Evolutionary conservation across 2,888 invertebrate species (phyloP).

Genomic region (Muscina levida): DNA sequence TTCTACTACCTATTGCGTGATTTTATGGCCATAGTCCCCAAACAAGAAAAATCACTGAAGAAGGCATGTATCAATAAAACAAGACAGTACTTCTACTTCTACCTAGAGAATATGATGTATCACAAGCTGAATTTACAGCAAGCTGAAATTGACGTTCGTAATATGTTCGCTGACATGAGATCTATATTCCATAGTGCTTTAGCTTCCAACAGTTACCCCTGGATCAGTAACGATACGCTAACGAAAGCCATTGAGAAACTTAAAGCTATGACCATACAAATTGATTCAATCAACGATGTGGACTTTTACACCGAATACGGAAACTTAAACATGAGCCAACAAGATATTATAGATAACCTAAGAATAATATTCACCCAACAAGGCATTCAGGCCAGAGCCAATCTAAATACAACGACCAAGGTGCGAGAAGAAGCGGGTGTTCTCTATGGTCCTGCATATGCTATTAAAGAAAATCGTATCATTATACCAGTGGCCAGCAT

Average conservation of each 20-base stretch:
- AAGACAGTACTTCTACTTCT: conserved; percentile 72
- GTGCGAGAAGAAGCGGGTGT: conserved; percentile 12
- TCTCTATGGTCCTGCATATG: conserved; percentile 64
- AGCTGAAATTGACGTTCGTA: conserved; percentile 70
- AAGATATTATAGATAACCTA: conserved; percentile 70
- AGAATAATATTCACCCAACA: conserved; percentile 30
- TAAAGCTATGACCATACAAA: conserved; percentile 71
- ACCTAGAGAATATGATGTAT: conserved; percentile 75
- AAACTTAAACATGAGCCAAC: conserved; percentile 66
- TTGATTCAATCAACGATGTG: conserved; percentile 70
- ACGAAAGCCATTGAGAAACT: conserved; percentile 71
- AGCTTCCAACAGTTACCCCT: conserved; percentile 67
- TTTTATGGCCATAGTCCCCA: conserved; percentile 67
- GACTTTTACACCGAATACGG: conserved; percentile 71
- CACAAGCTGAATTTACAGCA: conserved; percentile 69
- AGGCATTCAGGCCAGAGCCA: conserved; percentile 53
- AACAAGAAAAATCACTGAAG: conserved; percentile 33
- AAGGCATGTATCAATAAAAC: conserved; percentile 69
- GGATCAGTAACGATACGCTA: conserved; percentile 70
- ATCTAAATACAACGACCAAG: too few species aligned
- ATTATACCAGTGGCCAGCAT: conserved; percentile 69
- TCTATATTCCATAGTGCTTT: conserved; percentile 70
- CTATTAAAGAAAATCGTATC: conserved; percentile 69
- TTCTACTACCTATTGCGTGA: conserved; percentile 71
- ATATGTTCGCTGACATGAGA: conserved; percentile 74